Conservation (phyloP, 1,140 invertebrate species). For the Conopomorpha cramerella region DNA sequence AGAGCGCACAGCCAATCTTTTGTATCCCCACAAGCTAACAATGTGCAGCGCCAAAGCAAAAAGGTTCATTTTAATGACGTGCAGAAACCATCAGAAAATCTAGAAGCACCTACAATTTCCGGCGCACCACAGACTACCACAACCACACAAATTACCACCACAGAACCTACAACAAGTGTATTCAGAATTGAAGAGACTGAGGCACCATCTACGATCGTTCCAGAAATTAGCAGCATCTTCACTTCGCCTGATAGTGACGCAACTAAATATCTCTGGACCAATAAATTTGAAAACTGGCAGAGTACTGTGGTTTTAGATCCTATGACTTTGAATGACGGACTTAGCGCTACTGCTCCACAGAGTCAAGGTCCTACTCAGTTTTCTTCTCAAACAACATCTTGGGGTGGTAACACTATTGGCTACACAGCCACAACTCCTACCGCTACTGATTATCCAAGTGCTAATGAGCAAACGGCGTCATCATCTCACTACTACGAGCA, state of each 20-base stretch:
- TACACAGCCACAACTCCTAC: slow-evolving; percentile 15
- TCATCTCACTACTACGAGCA: slow-evolving; percentile 24
- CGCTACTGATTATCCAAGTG: slow-evolving; percentile 9
- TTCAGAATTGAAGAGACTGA: slow-evolving; percentile 19
- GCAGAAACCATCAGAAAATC: slow-evolving; percentile 33
- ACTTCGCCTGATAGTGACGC: slow-evolving; percentile 40
- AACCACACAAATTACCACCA: slow-evolving; percentile 27
- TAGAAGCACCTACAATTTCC: slow-evolving; percentile 36
- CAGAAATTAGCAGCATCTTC: slow-evolving; percentile 22
- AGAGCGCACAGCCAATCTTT: slow-evolving; percentile 58
- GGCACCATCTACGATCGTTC: slow-evolving; percentile 18
- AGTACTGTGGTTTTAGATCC: slow-evolving; percentile 72
- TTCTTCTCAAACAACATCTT: slow-evolving; percentile 13
- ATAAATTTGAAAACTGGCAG: slow-evolving; percentile 61
- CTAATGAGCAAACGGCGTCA: slow-evolving; percentile 21
- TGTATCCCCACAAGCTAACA: slow-evolving; percentile 37
- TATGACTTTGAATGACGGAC: slow-evolving; percentile 70
- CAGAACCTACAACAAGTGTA: slow-evolving; percentile 20
- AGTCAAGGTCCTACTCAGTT: slow-evolving; percentile 5
- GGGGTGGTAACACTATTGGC: slow-evolving; percentile 3
- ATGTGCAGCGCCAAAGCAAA: slow-evolving; percentile 36
- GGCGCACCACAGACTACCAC: slow-evolving; percentile 15
- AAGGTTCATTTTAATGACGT: slow-evolving; percentile 29
- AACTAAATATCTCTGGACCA: slow-evolving; percentile 36
- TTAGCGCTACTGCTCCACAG: slow-evolving; percentile 33